These are phyloP conservation scores for Mustelus asterias DNA, from an alignment of 2,113 vertebrate genomes.

Conservation along the genomic window DNA sequence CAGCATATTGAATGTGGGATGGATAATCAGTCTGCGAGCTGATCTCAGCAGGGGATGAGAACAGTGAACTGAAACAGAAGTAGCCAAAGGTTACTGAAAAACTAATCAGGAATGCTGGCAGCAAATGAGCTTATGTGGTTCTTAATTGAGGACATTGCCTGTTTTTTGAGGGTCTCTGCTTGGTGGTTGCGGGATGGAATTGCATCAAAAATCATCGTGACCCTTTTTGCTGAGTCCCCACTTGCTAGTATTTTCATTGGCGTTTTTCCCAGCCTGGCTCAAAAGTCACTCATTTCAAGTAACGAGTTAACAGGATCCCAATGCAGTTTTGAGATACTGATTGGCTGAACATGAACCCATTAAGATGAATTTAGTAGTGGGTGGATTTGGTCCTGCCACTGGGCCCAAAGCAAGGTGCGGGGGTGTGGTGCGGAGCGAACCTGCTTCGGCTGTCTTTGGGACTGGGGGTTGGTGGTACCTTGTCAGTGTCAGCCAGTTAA, in stretches of 20 bases:
- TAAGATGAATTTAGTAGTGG: neutral
- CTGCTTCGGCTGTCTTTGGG: too few species aligned
- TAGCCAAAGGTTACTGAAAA: neutral
- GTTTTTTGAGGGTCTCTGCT: neutral
- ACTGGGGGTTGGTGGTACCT: too few species aligned
- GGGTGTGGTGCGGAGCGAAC: too few species aligned
- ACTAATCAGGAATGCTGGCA: neutral
- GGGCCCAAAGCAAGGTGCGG: too few species aligned
- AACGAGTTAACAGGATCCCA: neutral
- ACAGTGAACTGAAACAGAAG: neutral
- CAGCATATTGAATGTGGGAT: neutral
- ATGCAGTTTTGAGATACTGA: neutral
- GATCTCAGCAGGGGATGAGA: slow-evolving; percentile 7
- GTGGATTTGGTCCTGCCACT: too few species aligned
- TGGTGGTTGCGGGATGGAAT: neutral
- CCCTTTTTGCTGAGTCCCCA: neutral
- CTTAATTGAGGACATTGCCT: neutral
- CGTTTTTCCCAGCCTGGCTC: too few species aligned
- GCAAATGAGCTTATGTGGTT: neutral
- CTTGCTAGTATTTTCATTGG: too few species aligned
- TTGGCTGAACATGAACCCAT: neutral
- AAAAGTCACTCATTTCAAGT: too few species aligned
- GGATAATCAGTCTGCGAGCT: neutral
- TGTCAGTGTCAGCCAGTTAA: too few species aligned
- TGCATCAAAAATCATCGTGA: neutral